Conservation (phyloP, 2,888 invertebrate species). For the Schizotus pectinicornis region DNA sequence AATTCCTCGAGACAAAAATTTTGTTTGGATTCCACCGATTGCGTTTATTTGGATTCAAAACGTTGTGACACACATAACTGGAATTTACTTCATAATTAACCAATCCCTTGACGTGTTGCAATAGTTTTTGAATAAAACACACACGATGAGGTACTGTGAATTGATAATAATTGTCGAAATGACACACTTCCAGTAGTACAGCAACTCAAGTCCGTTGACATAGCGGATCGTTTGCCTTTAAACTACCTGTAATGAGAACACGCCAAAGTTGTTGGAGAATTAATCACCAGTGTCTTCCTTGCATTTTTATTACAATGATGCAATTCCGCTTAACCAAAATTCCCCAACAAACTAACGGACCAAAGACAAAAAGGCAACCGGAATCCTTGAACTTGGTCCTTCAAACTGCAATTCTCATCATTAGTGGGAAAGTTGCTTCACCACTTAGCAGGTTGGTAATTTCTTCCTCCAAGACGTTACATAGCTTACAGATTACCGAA, state of each 20-base stretch:
- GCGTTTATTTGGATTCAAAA: neutral
- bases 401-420: too few relatives aligned
- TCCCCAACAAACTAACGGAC: too few relatives aligned
- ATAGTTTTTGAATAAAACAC: constrained; percentile 4
- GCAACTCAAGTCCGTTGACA: constrained; percentile 14
- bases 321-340: neutral
- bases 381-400: too few relatives aligned
- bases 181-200: constrained; percentile 16
- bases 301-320: constrained; percentile 1
- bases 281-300: neutral
- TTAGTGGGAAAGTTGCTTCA: too few relatives aligned
- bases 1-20: neutral
- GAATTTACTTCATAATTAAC: constrained; percentile 16
- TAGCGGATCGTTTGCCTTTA: constrained; percentile 18
- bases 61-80: constrained; percentile 16
- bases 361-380: too few relatives aligned
- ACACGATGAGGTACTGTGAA: constrained; percentile 6
- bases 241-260: constrained; percentile 8
- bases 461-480: neutral
- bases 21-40: too few relatives aligned
- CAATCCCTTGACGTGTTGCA: constrained; percentile 4
- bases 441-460: too few relatives aligned
- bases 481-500: neutral
- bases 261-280: neutral
- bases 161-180: constrained; percentile 12